Base-by-base conservation (phyloP, 1,140 invertebrate species). In the Nixonia krombeini region DNA sequence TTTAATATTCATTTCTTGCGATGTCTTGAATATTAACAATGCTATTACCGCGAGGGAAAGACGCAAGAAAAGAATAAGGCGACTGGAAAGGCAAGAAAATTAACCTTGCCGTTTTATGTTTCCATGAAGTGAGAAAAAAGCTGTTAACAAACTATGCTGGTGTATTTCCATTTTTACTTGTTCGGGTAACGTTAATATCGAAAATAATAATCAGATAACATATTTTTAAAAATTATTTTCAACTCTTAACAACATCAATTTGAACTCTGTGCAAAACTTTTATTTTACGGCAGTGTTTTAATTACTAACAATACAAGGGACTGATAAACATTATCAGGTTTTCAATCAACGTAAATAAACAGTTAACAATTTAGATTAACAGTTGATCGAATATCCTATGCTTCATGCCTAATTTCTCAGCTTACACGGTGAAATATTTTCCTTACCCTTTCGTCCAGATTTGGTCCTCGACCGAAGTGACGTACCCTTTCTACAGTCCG, bases 1-100 rank as follows among this genome's bases (percentile, higher is more conserved):
- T 78, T 82, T 78, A 80, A 82, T 82, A 81, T 82, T 80, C 79
- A 80, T 82, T 78, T 78, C 69, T 69, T 53, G 72, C 49, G 70
- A 70, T 63, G 73, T 73, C 68, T 78, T 79, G 77, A 80, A 80
- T 80, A 80, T 81, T 80, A 81, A 81, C 62, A 70, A 62, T 49
- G 55, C 49, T 37, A 72, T 72, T 72, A 68, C 41, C 26, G 18
- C n/a, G 25, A 37, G 35, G 33, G 13, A 37, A 18, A 37, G 35
- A 16, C 35, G 4, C 15, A 21, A 16, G 21, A 37, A 49, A 16
- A n/a, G n/a, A 16, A 15, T 16, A 29, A 12, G 28, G 29, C 9
- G 15, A n/a, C 51, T 45, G 55, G 47, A 15, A 45, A 44, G 26
- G 4, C 16, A 33, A n/a, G 23, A 33, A 47, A 40, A 37, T 50